Evolutionary conservation across 1,140 invertebrate genomes (phyloP), one percentile per base, ranked within the genome.

Genomic region (Rhopalosiphum padi): DNA sequence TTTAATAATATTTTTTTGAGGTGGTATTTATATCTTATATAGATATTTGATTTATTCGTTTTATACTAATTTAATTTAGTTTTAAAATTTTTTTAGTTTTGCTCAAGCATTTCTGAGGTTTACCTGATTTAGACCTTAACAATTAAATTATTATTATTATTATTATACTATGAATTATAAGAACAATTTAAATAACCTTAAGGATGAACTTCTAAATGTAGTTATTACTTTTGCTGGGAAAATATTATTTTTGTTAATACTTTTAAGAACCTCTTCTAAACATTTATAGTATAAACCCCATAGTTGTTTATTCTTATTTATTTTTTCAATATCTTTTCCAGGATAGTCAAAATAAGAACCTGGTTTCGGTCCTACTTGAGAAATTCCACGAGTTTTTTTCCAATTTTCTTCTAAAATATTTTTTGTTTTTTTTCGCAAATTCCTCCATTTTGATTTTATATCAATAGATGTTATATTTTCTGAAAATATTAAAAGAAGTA

Each of bases 231-330:
- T 93, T 51, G 91, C 91, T 86, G 37, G 77, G 15, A 93, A 93
- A 41, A 93, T 53, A 93, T 93, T 83, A 41, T 92, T 92, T 51
- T 51, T n/a, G 37, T 93, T 85, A 25, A 53, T 55, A 37, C 30
- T 53, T 51, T 85, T 85, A 41, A 21, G 11, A 53, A 95, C 94
- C 41, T 94, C 91, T 90, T 94, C 94, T 82, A 96, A 94, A 94
- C 96, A 96, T 22, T 95, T 82, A 87, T 96, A 96, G 95, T 96
- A 96, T n/a, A 95, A 94, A 41, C 95, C 55, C 96, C 96, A 96
- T 94, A 95, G 95, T 37, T 95, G 94, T 93, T 94, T 94, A 91
- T 96, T 95, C 91, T 95, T 94, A 82, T 95, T 90, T 94, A 94
- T 90, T 55, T 95, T 94, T 60, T 95, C 95, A 55, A 94, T 89